These are phyloP conservation scores for Isurus oxyrinchus DNA, from an alignment of 2,113 vertebrate species.

Conservation along the genomic window DNA sequence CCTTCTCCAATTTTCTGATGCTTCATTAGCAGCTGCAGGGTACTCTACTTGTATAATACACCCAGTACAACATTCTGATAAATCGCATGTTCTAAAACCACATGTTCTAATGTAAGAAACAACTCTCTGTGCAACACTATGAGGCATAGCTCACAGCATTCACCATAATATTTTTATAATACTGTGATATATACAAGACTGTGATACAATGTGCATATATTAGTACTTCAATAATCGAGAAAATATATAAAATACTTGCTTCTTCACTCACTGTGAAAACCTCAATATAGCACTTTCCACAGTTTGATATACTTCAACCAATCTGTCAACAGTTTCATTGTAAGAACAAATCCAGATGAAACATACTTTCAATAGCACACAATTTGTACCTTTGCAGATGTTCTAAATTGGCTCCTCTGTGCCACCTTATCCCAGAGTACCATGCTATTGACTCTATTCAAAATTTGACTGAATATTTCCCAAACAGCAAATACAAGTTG, in stretches of 20 bases:
- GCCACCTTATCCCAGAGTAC: neutral
- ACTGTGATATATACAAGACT: neutral
- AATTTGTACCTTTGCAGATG: neutral
- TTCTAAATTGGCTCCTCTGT: neutral
- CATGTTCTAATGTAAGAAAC: neutral
- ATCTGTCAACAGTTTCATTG: neutral
- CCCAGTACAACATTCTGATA: neutral
- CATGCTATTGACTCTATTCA: neutral
- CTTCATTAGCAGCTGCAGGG: neutral
- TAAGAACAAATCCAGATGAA: neutral
- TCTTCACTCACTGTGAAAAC: neutral
- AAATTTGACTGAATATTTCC: neutral
- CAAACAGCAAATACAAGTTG: neutral
- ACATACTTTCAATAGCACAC: neutral
- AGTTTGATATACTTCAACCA: neutral
- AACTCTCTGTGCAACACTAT: neutral
- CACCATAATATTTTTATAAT: neutral
- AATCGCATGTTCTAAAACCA: neutral
- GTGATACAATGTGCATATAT: neutral
- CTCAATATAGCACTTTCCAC: no score
- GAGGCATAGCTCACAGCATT: neutral
- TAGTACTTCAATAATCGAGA: neutral
- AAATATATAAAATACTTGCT: neutral
- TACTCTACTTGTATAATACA: neutral
- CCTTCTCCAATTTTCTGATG: neutral